Conservation (phyloP, 1,140 invertebrate species). For the Magallana gigas region DNA sequence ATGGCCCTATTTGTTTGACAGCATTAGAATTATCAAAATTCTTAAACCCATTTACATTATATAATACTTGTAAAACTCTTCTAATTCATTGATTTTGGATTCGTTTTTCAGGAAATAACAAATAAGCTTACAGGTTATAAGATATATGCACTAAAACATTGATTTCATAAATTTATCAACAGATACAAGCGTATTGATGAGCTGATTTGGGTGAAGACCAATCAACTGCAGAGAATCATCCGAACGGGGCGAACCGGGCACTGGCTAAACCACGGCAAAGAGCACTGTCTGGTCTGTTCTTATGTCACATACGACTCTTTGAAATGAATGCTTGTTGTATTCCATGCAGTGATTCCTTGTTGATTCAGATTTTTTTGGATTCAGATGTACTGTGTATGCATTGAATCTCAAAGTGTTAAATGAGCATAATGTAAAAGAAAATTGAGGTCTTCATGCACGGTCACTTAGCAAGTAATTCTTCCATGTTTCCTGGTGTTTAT, state of each 20-base stretch:
- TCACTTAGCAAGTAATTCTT: too few relatives aligned
- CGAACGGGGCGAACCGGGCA: slow-evolving; percentile 97
- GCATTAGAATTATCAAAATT: too few relatives aligned
- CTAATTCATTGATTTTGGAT: too few relatives aligned
- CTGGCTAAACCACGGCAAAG: slow-evolving; percentile 99
- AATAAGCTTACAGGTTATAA: too few relatives aligned
- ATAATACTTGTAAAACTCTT: too few relatives aligned
- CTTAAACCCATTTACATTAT: too few relatives aligned
- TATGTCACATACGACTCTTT: background rate
- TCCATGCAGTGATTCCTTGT: too few relatives aligned
- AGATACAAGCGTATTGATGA: slow-evolving; percentile 98
- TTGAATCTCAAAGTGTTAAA: background rate
- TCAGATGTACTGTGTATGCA: background rate
- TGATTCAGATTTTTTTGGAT: too few relatives aligned
- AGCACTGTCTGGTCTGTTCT: slow-evolving; percentile 92
- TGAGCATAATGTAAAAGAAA: background rate
- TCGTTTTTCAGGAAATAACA: too few relatives aligned
- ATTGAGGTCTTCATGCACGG: too few relatives aligned
- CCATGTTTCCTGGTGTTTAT: too few relatives aligned
- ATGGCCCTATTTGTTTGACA: too few relatives aligned
- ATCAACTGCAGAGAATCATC: slow-evolving; percentile 98
- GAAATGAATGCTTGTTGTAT: background rate
- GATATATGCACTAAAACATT: background rate
- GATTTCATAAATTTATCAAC: slow-evolving; percentile 78
- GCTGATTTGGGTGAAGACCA: slow-evolving; percentile 99